phyloP scores from a whole-genome alignment of 2,888 invertebrate genomes.

The Sarcophaga carnaria region DNA sequence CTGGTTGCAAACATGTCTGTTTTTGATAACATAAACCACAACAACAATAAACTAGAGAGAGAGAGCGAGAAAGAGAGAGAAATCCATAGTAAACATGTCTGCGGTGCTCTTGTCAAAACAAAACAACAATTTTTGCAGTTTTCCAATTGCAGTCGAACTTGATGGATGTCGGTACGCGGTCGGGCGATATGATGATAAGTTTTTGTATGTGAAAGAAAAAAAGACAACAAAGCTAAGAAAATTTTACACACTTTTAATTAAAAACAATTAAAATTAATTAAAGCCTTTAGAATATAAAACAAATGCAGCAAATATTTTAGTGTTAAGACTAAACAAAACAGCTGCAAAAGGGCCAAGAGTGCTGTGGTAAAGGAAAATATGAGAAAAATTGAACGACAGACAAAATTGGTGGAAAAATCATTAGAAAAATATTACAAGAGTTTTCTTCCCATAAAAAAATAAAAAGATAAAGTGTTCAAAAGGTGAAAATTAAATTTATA shows the following conservation, averaged over 20 bases:
- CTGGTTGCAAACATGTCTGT: too few relatives aligned
- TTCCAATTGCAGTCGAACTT: slow-evolving; percentile 52
- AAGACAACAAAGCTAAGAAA: slow-evolving; percentile 17
- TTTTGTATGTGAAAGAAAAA: background rate
- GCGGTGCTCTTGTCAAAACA: slow-evolving; percentile 49
- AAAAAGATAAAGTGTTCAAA: background rate
- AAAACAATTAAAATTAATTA: slow-evolving; percentile 66
- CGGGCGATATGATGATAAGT: background rate
- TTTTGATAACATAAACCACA: background rate
- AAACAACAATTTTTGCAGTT: slow-evolving; percentile 62
- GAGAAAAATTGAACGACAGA: slow-evolving; percentile 27
- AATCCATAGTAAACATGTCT: background rate
- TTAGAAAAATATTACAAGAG: slow-evolving; percentile 45
- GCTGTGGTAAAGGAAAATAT: slow-evolving; percentile 1
- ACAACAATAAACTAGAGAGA: background rate
- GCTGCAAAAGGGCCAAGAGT: slow-evolving; percentile 25
- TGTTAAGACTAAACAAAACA: slow-evolving; percentile 40
- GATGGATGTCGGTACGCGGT: background rate
- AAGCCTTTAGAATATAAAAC: slow-evolving; percentile 20
- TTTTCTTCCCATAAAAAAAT: background rate
- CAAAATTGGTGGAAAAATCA: slow-evolving; percentile 64
- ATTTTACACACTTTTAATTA: slow-evolving; percentile 57
- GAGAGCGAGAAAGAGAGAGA: background rate
- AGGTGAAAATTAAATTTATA: background rate
- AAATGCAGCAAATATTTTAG: slow-evolving; percentile 12